Conservation (phyloP, 2,113 vertebrate genomes). For the Megalops atlanticus region DNA sequence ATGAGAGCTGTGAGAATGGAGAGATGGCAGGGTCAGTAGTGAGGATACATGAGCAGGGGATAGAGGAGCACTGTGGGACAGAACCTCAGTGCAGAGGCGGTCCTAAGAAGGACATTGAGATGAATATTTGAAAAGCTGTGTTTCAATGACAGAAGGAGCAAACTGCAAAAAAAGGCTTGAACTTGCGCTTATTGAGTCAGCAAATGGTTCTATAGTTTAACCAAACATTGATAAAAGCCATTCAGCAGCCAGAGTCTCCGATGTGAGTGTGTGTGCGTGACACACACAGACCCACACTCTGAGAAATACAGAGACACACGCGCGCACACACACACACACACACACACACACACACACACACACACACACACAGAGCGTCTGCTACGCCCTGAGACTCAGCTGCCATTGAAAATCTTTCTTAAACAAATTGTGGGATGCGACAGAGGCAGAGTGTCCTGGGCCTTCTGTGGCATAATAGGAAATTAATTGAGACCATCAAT, state of each 20-base stretch:
- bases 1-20: slow-evolving; percentile 8
- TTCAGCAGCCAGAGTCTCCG: background rate
- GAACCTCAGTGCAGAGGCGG: background rate
- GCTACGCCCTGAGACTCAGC: slow-evolving; percentile 33
- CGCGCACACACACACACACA: slow-evolving; percentile 4
- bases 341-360: slow-evolving; percentile 22
- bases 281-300: slow-evolving; percentile 9
- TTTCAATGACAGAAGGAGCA: background rate
- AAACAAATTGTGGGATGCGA: slow-evolving; percentile 44
- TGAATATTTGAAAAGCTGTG: background rate
- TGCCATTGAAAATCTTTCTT: slow-evolving; percentile 41
- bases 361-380: background rate
- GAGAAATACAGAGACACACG: slow-evolving; percentile 18
- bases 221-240: background rate
- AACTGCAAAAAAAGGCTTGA: background rate
- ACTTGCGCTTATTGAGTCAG: slow-evolving; percentile 1
- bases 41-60: background rate
- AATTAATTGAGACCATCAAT: slow-evolving; percentile 53
- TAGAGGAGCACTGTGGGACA: background rate
- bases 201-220: background rate
- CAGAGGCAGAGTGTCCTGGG: slow-evolving; percentile 18
- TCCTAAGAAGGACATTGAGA: background rate
- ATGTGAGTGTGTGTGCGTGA: background rate
- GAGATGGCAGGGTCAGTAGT: background rate
- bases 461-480: slow-evolving; percentile 43